Conservation (phyloP, 2,797 vertebrate species). For the Schizopygopsis malacanthus region DNA sequence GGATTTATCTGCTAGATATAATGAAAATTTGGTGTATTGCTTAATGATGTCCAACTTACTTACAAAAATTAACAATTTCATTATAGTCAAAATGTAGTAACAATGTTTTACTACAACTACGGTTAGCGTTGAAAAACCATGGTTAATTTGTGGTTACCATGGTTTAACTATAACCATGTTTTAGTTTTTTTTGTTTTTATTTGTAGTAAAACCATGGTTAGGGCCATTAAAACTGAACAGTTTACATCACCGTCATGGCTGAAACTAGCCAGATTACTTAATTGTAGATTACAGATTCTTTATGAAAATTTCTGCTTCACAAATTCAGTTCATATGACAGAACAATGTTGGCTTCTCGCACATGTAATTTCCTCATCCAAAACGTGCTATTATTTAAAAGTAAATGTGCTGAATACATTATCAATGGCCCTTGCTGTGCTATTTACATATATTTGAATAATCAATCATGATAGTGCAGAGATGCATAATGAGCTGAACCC, state of each 20-base stretch:
- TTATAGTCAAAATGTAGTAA: not conserved
- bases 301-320: not conserved
- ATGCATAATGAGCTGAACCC: slow-evolving; percentile 12
- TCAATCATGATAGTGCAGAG: slow-evolving; percentile 3
- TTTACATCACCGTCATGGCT: not conserved
- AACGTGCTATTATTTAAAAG: not conserved
- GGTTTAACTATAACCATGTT: too few species aligned
- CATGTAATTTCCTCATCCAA: not conserved
- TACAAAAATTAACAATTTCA: not conserved
- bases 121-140: too few species aligned
- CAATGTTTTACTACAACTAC: not conserved
- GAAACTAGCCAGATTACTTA: not conserved
- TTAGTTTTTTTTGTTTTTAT: not conserved
- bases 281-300: not conserved
- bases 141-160: too few species aligned
- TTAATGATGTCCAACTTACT: not conserved
- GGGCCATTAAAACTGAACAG: not conserved
- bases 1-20: not conserved
- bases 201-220: not conserved
- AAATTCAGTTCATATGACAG: not conserved
- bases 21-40: not conserved
- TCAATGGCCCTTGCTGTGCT: not conserved
- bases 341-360: not conserved
- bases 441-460: slow-evolving; percentile 10
- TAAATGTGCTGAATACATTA: slow-evolving; percentile 22